Percentiles rank a stretch among this genome's conserved stretches.
These are phyloP conservation scores for Ricordea florida DNA, from an alignment of 92 coral and sea anemone species.

Conservation along the genomic window DNA sequence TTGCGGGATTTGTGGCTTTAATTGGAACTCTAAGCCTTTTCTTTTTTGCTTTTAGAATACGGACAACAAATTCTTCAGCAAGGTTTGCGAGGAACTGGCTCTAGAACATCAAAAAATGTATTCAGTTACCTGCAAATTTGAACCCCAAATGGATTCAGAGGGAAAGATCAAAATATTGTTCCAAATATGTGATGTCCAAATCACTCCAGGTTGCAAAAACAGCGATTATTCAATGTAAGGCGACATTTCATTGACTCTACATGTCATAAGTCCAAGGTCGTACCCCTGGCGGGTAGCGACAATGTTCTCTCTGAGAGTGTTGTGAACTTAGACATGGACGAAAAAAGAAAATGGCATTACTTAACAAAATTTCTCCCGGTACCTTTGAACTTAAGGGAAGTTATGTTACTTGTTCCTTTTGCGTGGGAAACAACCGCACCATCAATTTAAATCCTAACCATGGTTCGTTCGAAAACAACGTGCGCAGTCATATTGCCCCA, in stretches of 20 bases:
- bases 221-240: slow-evolving; percentile 13
- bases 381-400: slow-evolving; percentile 24
- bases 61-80: not conserved
- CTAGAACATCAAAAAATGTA: slow-evolving; percentile 15
- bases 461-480: slow-evolving; percentile 32
- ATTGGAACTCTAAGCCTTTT: not conserved
- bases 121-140: slow-evolving; percentile 34
- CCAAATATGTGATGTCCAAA: slow-evolving; percentile 31
- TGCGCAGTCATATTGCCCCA: slow-evolving; percentile 11
- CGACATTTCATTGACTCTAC: slow-evolving; percentile 32
- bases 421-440: slow-evolving; percentile 12
- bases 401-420: slow-evolving; percentile 14
- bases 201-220: slow-evolving; percentile 16
- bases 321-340: slow-evolving; percentile 37
- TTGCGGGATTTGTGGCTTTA: not conserved
- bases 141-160: slow-evolving; percentile 22
- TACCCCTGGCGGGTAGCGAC: slow-evolving; percentile 26
- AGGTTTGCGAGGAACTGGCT: slow-evolving; percentile 27
- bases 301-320: slow-evolving; percentile 31
- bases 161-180: slow-evolving; percentile 25
- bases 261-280: slow-evolving; percentile 31
- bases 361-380: slow-evolving; percentile 28
- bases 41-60: slow-evolving; percentile 9
- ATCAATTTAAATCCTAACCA: slow-evolving; percentile 30
- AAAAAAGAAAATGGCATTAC: slow-evolving; percentile 23